phyloP scores from a whole-genome alignment of 2,888 invertebrate species.

The Drosophila anomalata region DNA sequence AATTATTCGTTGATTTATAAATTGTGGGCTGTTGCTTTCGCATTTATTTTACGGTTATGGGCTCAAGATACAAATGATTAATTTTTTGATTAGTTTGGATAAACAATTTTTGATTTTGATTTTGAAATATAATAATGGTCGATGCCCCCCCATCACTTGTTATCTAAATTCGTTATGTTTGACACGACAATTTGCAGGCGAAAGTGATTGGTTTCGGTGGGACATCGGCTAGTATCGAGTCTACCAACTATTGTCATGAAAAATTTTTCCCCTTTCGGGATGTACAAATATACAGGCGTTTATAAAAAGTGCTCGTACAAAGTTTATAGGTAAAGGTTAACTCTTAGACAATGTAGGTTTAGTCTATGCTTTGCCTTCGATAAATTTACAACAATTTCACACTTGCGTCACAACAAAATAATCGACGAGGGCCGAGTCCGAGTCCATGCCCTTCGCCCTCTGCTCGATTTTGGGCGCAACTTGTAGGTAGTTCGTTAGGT shows the following conservation, averaged over 20 bases:
- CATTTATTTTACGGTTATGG: constrained; percentile 59
- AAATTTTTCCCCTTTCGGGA: constrained; percentile 23
- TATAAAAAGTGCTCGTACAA: constrained; percentile 53
- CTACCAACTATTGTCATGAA: constrained; percentile 69
- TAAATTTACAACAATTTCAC: constrained; percentile 72
- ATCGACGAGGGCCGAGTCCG: constrained; percentile 8
- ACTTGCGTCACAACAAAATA: constrained; percentile 29
- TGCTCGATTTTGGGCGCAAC: constrained; percentile 57
- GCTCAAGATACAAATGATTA: constrained; percentile 56
- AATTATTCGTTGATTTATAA: constrained; percentile 58
- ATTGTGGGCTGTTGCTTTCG: constrained; percentile 51
- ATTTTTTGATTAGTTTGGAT: constrained; percentile 64
- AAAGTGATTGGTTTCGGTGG: constrained; percentile 1
- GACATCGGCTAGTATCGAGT: constrained; percentile 29
- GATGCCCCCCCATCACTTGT: constrained; percentile 7
- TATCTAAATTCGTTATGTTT: constrained; percentile 21
- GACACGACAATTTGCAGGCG: constrained; percentile 4
- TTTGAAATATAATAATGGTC: constrained; percentile 34
- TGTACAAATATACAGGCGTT: constrained; percentile 46
- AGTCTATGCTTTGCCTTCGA: constrained; percentile 65
- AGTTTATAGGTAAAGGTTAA: constrained; percentile 57
- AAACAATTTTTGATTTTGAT: constrained; percentile 49
- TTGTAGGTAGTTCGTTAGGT: constrained; percentile 70
- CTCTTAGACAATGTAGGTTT: constrained; percentile 56
- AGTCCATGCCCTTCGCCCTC: constrained; percentile 5